Base-by-base conservation (phyloP, 1,140 invertebrate genomes). In the Drosophila orosa region DNA sequence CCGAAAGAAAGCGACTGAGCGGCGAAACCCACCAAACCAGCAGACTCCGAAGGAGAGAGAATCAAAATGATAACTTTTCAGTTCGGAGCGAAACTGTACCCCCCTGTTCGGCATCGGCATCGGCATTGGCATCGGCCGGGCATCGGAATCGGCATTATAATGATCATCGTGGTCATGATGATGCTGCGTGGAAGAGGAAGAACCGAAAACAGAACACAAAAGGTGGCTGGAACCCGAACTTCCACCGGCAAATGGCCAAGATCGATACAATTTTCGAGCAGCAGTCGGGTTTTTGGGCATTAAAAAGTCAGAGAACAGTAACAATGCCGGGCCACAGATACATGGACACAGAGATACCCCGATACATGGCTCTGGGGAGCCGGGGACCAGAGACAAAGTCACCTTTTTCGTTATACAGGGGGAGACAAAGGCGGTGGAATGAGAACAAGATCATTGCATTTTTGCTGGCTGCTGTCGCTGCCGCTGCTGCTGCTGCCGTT, bases 41-140 rank as follows among this genome's bases (percentile, higher is more conserved):
- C 71, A 74, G 48, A 47, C 69, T 72, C 56, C 59, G 59, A 74
- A 62, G 55, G 69, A 56, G 62, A 78, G 65, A 81, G 80, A 61
- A 48, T 69, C 50, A 80, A 80, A 83, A 83, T 86, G 47, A 89
- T 89, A 89, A 84, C 84, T 89, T 89, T 89, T 89, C 85, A 80
- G 80, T 89, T 80, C 85, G 73, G 63, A 79, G 84, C 84, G 84
- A 84, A 89, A 89, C 84, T 89, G 84, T 89, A 89, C 84, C 84
- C 84, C 82, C 84, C 72, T 75, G 66, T 72, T 72, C 65, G 68
- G 65, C 63, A 71, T 68, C 40, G 67, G 67, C 61, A 69, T 65
- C 29, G 63, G 57, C 60, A 63, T 50, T 27, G 65, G 58, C 42
- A 58, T 58, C 56, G 57, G 57, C 50, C 17, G 29, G 45, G 24